Evolutionary conservation across 2,797 vertebrate genomes (phyloP), one percentile per base, ranked within the genome.

Genomic region (Danionella dracula): DNA sequence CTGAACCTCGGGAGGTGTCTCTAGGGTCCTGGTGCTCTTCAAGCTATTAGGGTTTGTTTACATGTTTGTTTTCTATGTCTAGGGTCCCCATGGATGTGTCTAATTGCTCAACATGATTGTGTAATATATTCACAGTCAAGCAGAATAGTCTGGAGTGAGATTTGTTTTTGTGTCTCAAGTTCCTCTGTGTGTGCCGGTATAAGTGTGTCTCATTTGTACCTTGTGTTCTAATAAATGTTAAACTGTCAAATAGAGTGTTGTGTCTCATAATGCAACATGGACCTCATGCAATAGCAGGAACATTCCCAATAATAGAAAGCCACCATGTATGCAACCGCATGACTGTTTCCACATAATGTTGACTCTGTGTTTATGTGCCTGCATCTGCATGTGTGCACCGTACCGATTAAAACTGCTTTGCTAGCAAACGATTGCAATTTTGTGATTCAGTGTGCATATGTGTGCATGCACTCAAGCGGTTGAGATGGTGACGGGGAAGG

Each of bases 211-310:
- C 75, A 78, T 72, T 70, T 79, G 71, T 76, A 72, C 73, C 71
- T 67, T 68, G 68, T 77, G 73, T 75, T 75, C 75, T 75, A 67
- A 75, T 79, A 77, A 75, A 77, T 79, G 75, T 77, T 76, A 73
- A 72, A 51, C 73, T 75, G 74, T 79, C 76, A 76, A 48, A 42
- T 70, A 67, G 56, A 51, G 54, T 56, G 48, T 67, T 45, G 29
- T 67, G 57, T 48, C 56, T 51, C 57, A 54, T 27, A 37, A 63
- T 20, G 45, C 46, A 48, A 54, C 2, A 1, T 40, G 32, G 50
- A 51, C 54, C 35, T 38, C 46, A 48, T 45, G 64, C 38, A 45
- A 67, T 60, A 60, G 67, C 60, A 73, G 50, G 41, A 48, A 66
- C 45, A 51, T 63, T 58, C 58, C 61, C 53, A 71, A 65, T 64